Base-by-base conservation (phyloP, 2,888 invertebrate species). In the Meganola albula region DNA sequence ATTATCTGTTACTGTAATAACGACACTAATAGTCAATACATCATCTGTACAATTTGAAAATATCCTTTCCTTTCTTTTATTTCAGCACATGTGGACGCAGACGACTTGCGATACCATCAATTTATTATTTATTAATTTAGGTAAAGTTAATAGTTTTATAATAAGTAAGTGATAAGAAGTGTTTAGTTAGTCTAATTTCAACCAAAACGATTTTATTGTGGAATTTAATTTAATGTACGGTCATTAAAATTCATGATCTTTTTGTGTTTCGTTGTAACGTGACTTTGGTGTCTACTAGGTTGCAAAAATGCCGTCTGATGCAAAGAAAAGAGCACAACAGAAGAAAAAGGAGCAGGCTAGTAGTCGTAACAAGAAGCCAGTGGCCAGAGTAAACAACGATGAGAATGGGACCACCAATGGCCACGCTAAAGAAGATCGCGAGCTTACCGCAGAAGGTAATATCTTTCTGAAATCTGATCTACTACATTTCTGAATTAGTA, bases 271-370 rank as follows among this genome's bases (percentile, higher is more conserved):
- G 6, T 43, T 55, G 55, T 43, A 44, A 45, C 45, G 31, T 37
- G 37, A 40, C 42, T 53, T 61, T 64, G 53, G 53, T 53, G 51
- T 57, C 53, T 41, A 44, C 27, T 45, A 48, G 56, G 47, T 53
- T 49, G 27, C 45, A 53, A 73, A 46, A 62, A 99, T 99, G 99
- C 98, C 99, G 74, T 99, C 99, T 61, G 99, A 99, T 84, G 93
- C 98, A 18, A 99, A 99, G 84, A 99, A 99, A 89, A 96, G 97
- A 71, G 94, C 98, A 74, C 97, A 96, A 69, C 96, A 96, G 70
- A 96, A 97, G 78, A 99, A 99, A 83, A 99, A 99, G 74, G 98
- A 97, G 52, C 95, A 96, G 31, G 93, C 95, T 3, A 94, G 92
- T 67, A 91, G 90, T 42, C 90, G 93, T 51, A 89, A 77, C 52